Base-by-base conservation (phyloP, 2,113 vertebrate genomes). In the Sphaerodactylus townsendi region DNA sequence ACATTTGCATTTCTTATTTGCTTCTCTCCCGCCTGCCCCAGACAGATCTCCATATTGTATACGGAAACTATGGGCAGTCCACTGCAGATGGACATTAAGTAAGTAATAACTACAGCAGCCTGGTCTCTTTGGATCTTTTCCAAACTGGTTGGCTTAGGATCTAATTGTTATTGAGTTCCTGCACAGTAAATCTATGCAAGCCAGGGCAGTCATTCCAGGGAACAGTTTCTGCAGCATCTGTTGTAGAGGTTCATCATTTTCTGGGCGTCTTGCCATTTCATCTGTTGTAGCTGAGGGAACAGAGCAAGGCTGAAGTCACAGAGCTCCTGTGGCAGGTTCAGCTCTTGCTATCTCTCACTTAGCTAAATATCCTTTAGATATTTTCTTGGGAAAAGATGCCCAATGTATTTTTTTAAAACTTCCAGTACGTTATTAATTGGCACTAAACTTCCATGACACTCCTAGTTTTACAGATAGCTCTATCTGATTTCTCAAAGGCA, bases 81-180 rank as follows among this genome's bases (percentile, higher is more conserved):
- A n/a, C 48, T 59, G 8, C 39, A 75, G 62, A 39, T 41, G 33
- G 25, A 66, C 50, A 79, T 39, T 66, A 21, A 66, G 11, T 65
- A 82, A 74, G 19, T 79, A 44, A 79, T 41, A 72, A 37, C 35
- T 39, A 30, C 37, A 41, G 35, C 14, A 66, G 37, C 35, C 3
- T 83, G 59, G 44, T 50, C 44, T 25, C 25, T 28, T 53, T 68
- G 33, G 46, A 56, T 7, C 10, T 41, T 77, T 77, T n/a, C 46
- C 46, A 68, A 72, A 9, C 3, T 85, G 65, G 72, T 25, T 46
- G 64, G 53, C 77, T 88, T 86, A 48, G 37, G 44, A 56, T 48
- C 53, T 33, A 14, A 70, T 73, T 77, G 7, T 76, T 87, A 13
- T 17, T 10, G 10, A 81, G 56, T 53, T n/a, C 48, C 70, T 77